Conservation (phyloP, 2,797 vertebrate genomes). For the Ctenopoma multispine region DNA sequence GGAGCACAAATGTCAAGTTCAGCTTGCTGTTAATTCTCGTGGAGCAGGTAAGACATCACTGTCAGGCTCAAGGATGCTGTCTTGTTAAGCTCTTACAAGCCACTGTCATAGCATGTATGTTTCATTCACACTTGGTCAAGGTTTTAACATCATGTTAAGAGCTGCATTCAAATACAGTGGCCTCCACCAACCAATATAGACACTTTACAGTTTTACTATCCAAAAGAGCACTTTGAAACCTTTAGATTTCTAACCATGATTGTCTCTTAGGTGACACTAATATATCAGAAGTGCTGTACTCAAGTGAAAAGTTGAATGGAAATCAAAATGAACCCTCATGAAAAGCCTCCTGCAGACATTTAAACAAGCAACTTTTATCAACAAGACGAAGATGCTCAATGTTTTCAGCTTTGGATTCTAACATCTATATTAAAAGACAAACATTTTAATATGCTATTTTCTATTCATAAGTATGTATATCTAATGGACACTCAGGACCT, state of each 20-base stretch:
- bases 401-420: background rate
- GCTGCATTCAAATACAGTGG: background rate
- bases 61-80: conserved; percentile 26
- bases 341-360: background rate
- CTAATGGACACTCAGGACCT: conserved; percentile 49
- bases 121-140: conserved; percentile 13
- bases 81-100: background rate
- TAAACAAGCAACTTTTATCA: background rate
- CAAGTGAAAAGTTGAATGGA: conserved; percentile 12
- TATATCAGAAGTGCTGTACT: background rate
- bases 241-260: background rate
- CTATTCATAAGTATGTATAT: conserved; percentile 36
- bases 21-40: conserved; percentile 15
- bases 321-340: background rate
- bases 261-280: background rate
- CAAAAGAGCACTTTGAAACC: background rate
- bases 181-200: background rate
- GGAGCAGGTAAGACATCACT: conserved; percentile 10
- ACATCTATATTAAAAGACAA: background rate
- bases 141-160: background rate
- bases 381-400: background rate
- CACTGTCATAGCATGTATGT: background rate
- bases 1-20: conserved; percentile 27
- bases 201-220: background rate
- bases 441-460: conserved; percentile 24